phyloP scores from a whole-genome alignment of 2,113 vertebrate species.

The Riparia riparia region DNA sequence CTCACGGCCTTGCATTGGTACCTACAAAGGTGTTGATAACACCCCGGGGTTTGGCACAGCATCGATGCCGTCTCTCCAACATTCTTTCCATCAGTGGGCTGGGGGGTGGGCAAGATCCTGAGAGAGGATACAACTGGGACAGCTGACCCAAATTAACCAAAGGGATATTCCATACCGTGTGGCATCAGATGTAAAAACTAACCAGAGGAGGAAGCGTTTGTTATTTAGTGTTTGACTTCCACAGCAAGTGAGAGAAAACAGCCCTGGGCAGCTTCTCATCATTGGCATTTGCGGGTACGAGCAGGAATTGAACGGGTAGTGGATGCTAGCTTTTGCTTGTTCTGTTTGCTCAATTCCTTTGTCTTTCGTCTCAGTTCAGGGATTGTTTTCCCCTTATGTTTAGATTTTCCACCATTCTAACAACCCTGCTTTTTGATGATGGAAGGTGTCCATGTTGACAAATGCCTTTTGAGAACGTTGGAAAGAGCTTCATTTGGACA shows the following conservation, averaged over 20 bases:
- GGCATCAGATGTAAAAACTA: not conserved
- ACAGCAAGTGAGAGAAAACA: not conserved
- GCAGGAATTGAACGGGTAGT: not conserved
- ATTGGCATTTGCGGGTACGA: rapidly evolving
- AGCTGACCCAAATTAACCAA: not conserved
- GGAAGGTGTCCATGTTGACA: not conserved
- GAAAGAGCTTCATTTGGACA: not conserved
- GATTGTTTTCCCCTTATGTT: rapidly evolving
- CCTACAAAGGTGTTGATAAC: rapidly evolving
- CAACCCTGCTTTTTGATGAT: not conserved
- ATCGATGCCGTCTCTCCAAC: rapidly evolving
- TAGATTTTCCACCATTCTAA: not conserved
- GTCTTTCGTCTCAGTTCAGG: not conserved
- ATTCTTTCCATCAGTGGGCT: rapidly evolving
- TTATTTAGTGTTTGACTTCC: not conserved
- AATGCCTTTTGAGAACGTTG: not conserved
- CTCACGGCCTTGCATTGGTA: rapidly evolving
- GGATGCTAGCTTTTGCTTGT: not conserved
- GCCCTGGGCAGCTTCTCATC: not conserved
- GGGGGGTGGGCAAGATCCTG: not conserved
- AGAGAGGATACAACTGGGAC: too few relatives aligned
- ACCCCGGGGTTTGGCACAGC: not conserved
- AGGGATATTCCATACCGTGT: not conserved
- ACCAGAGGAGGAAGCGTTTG: not conserved
- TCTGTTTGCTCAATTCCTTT: not conserved